phyloP scores from a whole-genome alignment of 1,140 invertebrate species.

The Triops longicaudatus region DNA sequence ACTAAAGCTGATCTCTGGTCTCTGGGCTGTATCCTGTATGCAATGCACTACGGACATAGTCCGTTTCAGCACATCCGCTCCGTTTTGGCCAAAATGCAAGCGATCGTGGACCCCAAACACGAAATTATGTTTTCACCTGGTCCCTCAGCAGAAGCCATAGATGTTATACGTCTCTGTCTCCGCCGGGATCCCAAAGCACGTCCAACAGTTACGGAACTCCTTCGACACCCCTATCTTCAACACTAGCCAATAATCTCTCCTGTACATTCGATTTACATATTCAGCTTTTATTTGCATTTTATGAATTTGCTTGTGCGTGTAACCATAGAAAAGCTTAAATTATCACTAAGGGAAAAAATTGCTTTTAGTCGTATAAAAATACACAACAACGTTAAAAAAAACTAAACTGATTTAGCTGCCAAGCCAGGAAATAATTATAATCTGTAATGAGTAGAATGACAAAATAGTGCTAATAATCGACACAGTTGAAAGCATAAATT shows the following conservation, averaged over 20 bases:
- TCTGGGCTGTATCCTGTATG: slow-evolving; percentile 91
- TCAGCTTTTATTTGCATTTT: not conserved
- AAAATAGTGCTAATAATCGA: no score
- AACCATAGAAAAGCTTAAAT: no score
- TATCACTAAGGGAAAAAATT: no score
- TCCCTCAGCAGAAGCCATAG: slow-evolving; percentile 44
- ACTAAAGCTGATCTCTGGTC: slow-evolving; percentile 96
- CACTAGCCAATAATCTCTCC: not conserved
- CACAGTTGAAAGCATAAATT: no score
- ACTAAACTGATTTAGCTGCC: no score
- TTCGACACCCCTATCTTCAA: slow-evolving; percentile 53
- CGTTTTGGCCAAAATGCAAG: slow-evolving; percentile 63
- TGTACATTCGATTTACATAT: not conserved
- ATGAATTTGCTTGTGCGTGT: not conserved
- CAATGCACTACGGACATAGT: slow-evolving; percentile 78
- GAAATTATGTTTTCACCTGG: slow-evolving; percentile 61
- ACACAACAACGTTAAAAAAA: no score
- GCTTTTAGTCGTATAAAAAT: no score
- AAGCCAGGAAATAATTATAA: no score
- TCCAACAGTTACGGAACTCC: slow-evolving; percentile 59
- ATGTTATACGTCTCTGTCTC: slow-evolving; percentile 60
- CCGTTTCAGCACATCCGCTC: slow-evolving; percentile 81
- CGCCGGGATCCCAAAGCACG: slow-evolving; percentile 56
- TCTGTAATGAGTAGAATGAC: no score
- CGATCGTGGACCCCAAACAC: slow-evolving; percentile 67